Evolutionary conservation across 2,888 invertebrate genomes (phyloP), one percentile per base, ranked within the genome.

Genomic region (Athalia cordata): DNA sequence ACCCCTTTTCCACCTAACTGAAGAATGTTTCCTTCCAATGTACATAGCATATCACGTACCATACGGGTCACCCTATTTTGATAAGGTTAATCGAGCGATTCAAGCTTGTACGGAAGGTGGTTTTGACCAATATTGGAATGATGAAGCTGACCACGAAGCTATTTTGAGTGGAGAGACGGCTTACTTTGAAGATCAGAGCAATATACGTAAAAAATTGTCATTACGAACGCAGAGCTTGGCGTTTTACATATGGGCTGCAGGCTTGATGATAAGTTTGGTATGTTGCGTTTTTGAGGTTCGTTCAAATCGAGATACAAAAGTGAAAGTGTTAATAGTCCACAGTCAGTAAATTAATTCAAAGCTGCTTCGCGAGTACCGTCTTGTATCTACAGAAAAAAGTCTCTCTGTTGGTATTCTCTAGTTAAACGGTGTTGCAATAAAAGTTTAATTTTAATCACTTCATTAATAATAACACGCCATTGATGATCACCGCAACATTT

Each of bases 1-100:
- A 9, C 74, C 74, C 1, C 3, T 74, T 45, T 74, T n/a, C 47
- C 74, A 74, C 43, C 29, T 62, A 9, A 59, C 47, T 50, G 47
- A 74, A 4, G 29, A 74, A 9, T 29, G 43, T 43, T 47, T 59
- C 47, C 29, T 62, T n/a, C 61, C 74, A 9, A 74, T 61, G 74
- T 61, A 43, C 29, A 29, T 61, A 15, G 47, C 59, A n/a, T 74
- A 72, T 59, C 13, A 11, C 47, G 15, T 29, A 43, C 74, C 74
- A 11, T 61, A 74, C 13, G 74, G 74, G n/a, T 74, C 61, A 47
- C 74, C 74, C 13, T 74, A 61, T 13, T 13, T 74, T 0, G 74
- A 74, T 11, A 45, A 55, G 43, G 13, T 74, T 43, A 59, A 74
- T 45, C 11, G 6, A 29, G 13, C 61, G 61, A 61, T 61, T 13